Base-by-base conservation (phyloP, 2,113 vertebrate species). In the Chaetorhynchus papuensis region DNA sequence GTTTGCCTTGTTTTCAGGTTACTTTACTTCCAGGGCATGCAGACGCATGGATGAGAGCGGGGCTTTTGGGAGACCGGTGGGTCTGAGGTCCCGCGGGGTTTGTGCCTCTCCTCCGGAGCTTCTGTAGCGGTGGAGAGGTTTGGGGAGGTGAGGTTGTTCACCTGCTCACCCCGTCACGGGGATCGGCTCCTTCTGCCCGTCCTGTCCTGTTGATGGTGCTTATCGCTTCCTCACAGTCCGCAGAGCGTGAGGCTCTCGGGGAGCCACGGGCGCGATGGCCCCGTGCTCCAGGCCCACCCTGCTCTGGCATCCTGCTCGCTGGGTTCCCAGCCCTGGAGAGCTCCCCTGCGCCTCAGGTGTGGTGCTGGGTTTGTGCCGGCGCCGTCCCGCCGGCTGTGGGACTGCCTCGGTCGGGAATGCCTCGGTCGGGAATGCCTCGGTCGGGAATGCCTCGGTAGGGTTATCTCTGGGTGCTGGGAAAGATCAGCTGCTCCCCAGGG, bases 281-380 rank as follows among this genome's bases (percentile, higher is more conserved):
- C 83, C 72, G 74, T 92, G 85, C 66, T 76, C 89, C 66, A 35
- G 95, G 95, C 86, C 83, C 95, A 63, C 96, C 95, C 94, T 89
- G 33, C 93, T 44, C 79, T 66, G 92, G 94, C 93, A 96, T 97
- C 76, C 76, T 87, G 91, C 72, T 93, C 49, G 89, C 90, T 95
- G 90, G 79, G 89, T 92, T 94, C 85, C 83, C 83, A 83, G 82
- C 88, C 88, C 83, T 4, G 71, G 18, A 57, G 57, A 88, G n/a
- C 45, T 83, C 13, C 86, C 49, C 44, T 30, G 71, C 0, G 9
- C 77, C 65, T 15, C 26, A 74, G 90, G 71, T 50, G 76, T 42
- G 79, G 11, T 56, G 83, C 50, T 21, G 47, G 59, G 16, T 41
- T 83, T 57, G 52, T 54, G 83, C 61, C 7, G 33, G 75, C 39